Evolutionary conservation across 2,797 vertebrate species (phyloP), one percentile per base, ranked within the genome.

Genomic region (Lacerta bilineata): DNA sequence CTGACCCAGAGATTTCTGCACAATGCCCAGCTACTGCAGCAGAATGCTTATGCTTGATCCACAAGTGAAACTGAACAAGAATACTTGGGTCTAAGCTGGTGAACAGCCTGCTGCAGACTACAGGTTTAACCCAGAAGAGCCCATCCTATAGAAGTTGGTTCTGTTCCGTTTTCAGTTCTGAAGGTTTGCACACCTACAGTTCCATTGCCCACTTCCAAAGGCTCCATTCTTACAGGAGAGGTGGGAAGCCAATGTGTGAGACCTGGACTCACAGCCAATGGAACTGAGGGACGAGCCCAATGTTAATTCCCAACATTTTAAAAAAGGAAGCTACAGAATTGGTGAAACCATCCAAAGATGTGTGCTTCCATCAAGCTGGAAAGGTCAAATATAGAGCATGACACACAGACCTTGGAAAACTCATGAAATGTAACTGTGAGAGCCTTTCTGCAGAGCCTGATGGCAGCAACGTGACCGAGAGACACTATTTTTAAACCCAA

Each of bases 21-120:
- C 90, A 93, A 93, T 90, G 94, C 94, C 1, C 94, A 95, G 95
- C 92, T 96, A 96, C 95, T 96, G 95, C 2, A 81, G 46, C 43
- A 46, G 78, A 75, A 55, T 20, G 15, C 2, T 27, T 27, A 33
- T 64, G 4, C 29, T 68, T 75, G 59, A 55, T 55, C 11, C 84
- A 68, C 71, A 41, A 89, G 11, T 81, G 77, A 66, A 13, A 69
- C 55, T 55, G 71, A 41, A 85, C 64, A 20, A 66, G 59, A 85
- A 75, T 39, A 55, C 29, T 7, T 68, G 25, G 66, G 18, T n/a
- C 17, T 71, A 74, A 69, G 25, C 10, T 23, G 7, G 18, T 25
- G 29, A 36, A 55, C 79, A 15, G 27, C 3, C 36, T 36, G 55
- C 33, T 23, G 43, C 23, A 69, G 33, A 29, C n/a, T 29, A 55